These are phyloP conservation scores for Scatophagus argus DNA, from an alignment of 2,113 vertebrate species.

Conservation along the genomic window DNA sequence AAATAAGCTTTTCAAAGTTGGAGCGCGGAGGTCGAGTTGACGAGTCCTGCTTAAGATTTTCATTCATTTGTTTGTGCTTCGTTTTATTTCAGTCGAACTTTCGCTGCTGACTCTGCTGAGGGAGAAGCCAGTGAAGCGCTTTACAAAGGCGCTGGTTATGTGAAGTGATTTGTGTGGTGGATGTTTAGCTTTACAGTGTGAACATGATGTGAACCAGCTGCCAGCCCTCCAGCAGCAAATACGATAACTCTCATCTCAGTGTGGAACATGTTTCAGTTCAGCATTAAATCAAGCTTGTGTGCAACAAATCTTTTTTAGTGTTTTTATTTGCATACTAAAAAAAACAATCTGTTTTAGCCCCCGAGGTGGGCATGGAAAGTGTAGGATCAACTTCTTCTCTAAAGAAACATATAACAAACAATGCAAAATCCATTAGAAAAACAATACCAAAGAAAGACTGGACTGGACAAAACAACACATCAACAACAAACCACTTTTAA, in stretches of 20 bases:
- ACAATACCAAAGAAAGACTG: background rate
- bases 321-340: background rate
- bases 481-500: background rate
- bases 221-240: background rate
- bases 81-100: background rate
- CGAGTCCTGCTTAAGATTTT: too few relatives aligned
- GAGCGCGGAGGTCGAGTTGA: too few relatives aligned
- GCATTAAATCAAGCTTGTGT: background rate
- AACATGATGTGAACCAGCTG: slow-evolving; percentile 15
- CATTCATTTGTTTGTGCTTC: background rate
- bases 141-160: too few relatives aligned
- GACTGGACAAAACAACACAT: background rate
- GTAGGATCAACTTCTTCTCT: background rate
- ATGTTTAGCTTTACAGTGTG: background rate
- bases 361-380: background rate
- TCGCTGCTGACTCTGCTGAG: background rate
- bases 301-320: background rate
- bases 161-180: too few relatives aligned
- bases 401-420: background rate
- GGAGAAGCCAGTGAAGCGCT: background rate
- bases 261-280: background rate
- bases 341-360: background rate
- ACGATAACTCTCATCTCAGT: background rate
- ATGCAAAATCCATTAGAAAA: background rate
- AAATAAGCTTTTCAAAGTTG: too few relatives aligned